Conservation (phyloP, 2,797 vertebrate species). For the Typhlichthys subterraneus region DNA sequence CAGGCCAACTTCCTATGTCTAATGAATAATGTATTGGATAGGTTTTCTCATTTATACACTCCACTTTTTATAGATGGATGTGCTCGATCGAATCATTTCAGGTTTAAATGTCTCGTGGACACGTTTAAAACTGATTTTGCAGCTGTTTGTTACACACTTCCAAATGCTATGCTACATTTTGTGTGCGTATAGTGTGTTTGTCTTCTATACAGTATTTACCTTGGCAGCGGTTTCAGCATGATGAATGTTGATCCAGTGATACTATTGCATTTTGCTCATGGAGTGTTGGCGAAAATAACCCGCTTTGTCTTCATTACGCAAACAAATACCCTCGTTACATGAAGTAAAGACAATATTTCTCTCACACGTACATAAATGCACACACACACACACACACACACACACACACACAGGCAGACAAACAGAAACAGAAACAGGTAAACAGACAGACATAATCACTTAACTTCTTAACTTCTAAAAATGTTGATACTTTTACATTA, state of each 20-base stretch:
- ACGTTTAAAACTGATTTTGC: too few species aligned
- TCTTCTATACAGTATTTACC: constrained; percentile 33
- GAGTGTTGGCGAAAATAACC: constrained; percentile 51
- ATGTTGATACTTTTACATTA: too few species aligned
- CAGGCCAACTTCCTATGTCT: too few species aligned
- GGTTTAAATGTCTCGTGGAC: too few species aligned
- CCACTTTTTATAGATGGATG: too few species aligned
- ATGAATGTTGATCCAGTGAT: constrained; percentile 50
- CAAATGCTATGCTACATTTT: not conserved
- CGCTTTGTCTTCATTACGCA: constrained; percentile 41
- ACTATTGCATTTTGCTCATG: constrained; percentile 41
- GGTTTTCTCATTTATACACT: too few species aligned
- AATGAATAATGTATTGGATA: too few species aligned
- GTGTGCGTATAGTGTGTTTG: constrained; percentile 10
- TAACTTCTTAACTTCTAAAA: not conserved
- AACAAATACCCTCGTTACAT: constrained; percentile 16
- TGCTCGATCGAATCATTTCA: too few species aligned
- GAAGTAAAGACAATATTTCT: too few species aligned
- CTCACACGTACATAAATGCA: not conserved
- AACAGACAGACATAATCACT: not conserved
- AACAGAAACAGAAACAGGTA: not conserved
- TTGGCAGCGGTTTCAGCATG: constrained; percentile 42
- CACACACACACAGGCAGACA: not conserved
- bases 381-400: not conserved
- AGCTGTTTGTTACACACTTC: too few species aligned